Base-by-base conservation (phyloP, 2,888 invertebrate species). In the Torymus auratus region DNA sequence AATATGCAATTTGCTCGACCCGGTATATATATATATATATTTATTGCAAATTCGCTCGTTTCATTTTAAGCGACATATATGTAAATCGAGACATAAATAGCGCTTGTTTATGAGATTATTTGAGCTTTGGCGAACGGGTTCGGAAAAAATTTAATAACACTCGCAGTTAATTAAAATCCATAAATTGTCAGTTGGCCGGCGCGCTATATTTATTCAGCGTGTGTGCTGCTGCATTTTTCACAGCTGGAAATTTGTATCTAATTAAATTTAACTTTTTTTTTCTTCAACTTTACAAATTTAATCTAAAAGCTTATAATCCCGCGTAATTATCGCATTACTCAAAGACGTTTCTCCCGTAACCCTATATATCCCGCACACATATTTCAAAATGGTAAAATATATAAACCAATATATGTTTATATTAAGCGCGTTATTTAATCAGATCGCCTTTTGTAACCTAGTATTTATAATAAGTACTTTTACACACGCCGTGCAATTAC, bases 41-140 rank as follows among this genome's bases (percentile, higher is more conserved):
- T 76, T 62, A 41, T 41, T 53, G 70, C 12, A 61, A 67, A 67
- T 67, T 67, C 68, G 13, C 50, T 71, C 41, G 28, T 78, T 78
- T 69, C 14, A 2, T 58, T 62, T 62, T 70, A 50, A 78, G 7
- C 41, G 41, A 20, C 2, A 20, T 20, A 78, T 71, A 77, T 78
- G 71, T 28, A 58, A 71, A 78, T 78, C 58, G 41, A 70, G 13
- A 7, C 53, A 53, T 58, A 64, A 56, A 70, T 41, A 60, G 60
- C 17, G 28, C 52, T 58, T 56, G n/a, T 77, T 64, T 64, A 70
- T 56, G 65, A n/a, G 23, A 71, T 65, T 70, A 52, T 65, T 58
- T 71, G 15, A 58, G 52, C 58, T 75, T 75, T n/a, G 60, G 20
- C 52, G n/a, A 60, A 52, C 52, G 13, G 56, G 41, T 65, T 71